Conservation (phyloP, 92 coral and sea anemone genomes). For the Zoanthus sansibaricus region DNA sequence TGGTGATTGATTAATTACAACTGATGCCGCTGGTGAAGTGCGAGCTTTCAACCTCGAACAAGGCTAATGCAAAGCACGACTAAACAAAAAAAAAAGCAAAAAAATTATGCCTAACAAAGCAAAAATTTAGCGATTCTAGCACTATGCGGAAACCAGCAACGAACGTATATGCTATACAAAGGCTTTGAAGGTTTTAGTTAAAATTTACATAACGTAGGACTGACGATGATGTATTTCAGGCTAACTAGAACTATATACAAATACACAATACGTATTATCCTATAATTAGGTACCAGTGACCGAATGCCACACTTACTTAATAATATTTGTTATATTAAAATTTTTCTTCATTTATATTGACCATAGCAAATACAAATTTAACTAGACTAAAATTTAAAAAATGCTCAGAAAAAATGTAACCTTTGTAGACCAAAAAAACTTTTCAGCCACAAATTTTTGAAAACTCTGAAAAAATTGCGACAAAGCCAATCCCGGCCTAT, state of each 20-base stretch:
- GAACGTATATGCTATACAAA: constrained; percentile 36
- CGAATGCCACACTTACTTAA: neutral
- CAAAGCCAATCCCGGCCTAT: neutral
- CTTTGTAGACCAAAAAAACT: neutral
- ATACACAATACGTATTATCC: constrained; percentile 9
- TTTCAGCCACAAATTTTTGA: constrained; percentile 22
- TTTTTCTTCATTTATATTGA: constrained; percentile 52
- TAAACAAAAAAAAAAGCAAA: neutral
- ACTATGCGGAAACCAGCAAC: constrained; percentile 27
- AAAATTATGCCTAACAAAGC: neutral
- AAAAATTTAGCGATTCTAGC: neutral
- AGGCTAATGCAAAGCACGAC: too few relatives aligned
- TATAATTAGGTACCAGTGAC: constrained; percentile 9
- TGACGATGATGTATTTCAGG: neutral
- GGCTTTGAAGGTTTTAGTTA: constrained; percentile 24
- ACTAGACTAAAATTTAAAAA: constrained; percentile 56
- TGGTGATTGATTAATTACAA: too few relatives aligned
- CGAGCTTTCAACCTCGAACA: too few relatives aligned
- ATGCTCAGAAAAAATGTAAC: constrained; percentile 11
- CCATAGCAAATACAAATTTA: constrained; percentile 55
- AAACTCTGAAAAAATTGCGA: constrained; percentile 17
- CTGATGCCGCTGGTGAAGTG: too few relatives aligned
- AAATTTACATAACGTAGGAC: constrained; percentile 43
- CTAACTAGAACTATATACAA: constrained; percentile 36
- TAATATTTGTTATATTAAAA: constrained; percentile 66